These are phyloP conservation scores for Styela clava DNA, from an alignment of 23 tunicate genomes.

Conservation along the genomic window DNA sequence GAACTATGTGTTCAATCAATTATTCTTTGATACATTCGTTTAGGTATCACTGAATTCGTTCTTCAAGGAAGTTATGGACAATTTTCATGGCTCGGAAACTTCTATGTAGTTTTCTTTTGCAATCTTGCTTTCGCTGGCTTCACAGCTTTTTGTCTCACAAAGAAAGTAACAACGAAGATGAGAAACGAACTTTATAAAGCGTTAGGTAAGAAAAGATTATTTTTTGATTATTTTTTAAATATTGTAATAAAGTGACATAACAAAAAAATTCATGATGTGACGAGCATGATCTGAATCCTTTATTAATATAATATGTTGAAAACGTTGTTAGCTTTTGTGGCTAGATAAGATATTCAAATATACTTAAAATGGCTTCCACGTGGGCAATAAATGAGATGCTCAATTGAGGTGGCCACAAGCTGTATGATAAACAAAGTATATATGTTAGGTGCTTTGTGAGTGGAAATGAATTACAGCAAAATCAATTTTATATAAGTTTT, in stretches of 20 bases:
- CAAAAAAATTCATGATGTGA: not conserved
- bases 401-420: no score
- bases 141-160: constrained; percentile 69
- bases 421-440: no score
- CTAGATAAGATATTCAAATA: no score
- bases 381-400: no score
- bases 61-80: constrained; percentile 87
- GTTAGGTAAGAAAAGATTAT: constrained; percentile 50
- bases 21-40: no score
- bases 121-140: constrained; percentile 60
- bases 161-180: constrained; percentile 70
- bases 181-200: constrained; percentile 76
- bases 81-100: constrained; percentile 86
- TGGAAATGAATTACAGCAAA: no score
- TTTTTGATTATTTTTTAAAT: not conserved
- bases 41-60: constrained; percentile 92
- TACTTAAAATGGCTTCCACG: no score
- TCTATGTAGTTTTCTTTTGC: constrained; percentile 57
- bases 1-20: no score
- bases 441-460: no score
- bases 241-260: not conserved
- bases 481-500: no score
- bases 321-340: no score
- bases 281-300: not conserved
- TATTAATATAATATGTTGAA: not conserved